Percentiles rank a stretch among this genome's conserved stretches.
Evolutionary conservation across 2,888 invertebrate genomes (phyloP).

Genomic region (Mantis religiosa): DNA sequence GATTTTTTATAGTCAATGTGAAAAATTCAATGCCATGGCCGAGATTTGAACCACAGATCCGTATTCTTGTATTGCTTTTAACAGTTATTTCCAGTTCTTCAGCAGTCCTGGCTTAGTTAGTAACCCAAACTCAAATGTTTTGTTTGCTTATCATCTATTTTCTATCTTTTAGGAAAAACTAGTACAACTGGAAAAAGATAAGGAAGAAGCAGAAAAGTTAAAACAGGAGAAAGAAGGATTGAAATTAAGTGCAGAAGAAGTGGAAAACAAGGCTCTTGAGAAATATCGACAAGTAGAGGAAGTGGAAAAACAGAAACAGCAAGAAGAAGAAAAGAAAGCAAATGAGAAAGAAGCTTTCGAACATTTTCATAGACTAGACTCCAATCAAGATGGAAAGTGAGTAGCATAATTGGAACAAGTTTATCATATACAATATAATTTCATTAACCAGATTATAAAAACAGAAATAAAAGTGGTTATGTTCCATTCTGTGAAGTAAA

Average conservation of each 20-base stretch:
- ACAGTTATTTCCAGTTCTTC: too few relatives aligned
- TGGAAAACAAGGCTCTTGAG: slow-evolving; percentile 71
- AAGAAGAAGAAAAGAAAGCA: slow-evolving; percentile 55
- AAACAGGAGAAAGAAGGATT: slow-evolving; percentile 71
- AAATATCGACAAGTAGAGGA: slow-evolving; percentile 64
- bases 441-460: too few relatives aligned
- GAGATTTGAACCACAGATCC: too few relatives aligned
- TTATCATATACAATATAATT: too few relatives aligned
- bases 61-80: too few relatives aligned
- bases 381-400: slow-evolving; percentile 67
- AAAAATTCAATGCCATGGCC: too few relatives aligned
- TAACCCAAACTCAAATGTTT: too few relatives aligned
- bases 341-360: slow-evolving; percentile 62
- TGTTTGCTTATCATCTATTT: neutral
- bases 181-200: slow-evolving; percentile 65
- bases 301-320: slow-evolving; percentile 53
- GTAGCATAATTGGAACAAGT: slow-evolving; percentile 15
- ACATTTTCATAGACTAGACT: slow-evolving; percentile 74
- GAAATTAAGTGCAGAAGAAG: slow-evolving; percentile 67
- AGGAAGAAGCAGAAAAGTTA: slow-evolving; percentile 71
- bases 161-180: slow-evolving; percentile 52
- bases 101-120: too few relatives aligned
- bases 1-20: too few relatives aligned
- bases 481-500: too few relatives aligned
- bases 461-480: too few relatives aligned